Base-by-base conservation (phyloP, 1,140 invertebrate species). In the Papilio helenus region DNA sequence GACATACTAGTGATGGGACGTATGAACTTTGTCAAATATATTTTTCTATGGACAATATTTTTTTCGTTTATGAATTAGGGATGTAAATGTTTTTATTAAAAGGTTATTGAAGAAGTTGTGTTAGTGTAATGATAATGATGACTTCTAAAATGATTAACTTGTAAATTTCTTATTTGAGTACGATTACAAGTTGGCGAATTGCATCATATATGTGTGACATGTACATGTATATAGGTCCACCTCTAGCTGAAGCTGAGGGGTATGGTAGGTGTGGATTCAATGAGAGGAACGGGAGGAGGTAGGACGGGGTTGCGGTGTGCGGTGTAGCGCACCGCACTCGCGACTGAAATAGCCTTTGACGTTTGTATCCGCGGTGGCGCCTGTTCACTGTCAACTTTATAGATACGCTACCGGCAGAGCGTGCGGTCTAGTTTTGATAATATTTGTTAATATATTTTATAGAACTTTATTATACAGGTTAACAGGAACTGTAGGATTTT, bases 301-400 rank as follows among this genome's bases (percentile, higher is more conserved):
- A n/a, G 79, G 65, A 76, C 73, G 58, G 71, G 65, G 76, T 76
- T 73, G 77, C 78, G 83, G 79, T 79, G 86, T 82, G 83, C 81
- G 84, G 86, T 68, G 61, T 61, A 61, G 82, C 84, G 83, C 86
- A 86, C 89, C 88, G 86, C 89, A 87, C 87, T 89, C 87, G 86
- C 88, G 89, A 90, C 91, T 90, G 91, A 94, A 94, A 92, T 94
- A 94, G 92, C 85, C 87, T 85, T 94, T 93, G 92, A 93, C 92
- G 92, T 88, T 91, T 92, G 91, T 92, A 93, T 91, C 90, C 90
- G 89, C 83, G 91, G 91, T 92, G 92, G 92, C 92, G 92, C 92
- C 92, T 94, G 92, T 92, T 94, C 91, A 91, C 89, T 94, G 92
- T 94, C 92, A 94, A 93, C 92, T 92, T 80, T 86, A 85, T 76